Evolutionary conservation across 2,888 invertebrate genomes (phyloP).

Genomic region (Cacoxenus indagator): DNA sequence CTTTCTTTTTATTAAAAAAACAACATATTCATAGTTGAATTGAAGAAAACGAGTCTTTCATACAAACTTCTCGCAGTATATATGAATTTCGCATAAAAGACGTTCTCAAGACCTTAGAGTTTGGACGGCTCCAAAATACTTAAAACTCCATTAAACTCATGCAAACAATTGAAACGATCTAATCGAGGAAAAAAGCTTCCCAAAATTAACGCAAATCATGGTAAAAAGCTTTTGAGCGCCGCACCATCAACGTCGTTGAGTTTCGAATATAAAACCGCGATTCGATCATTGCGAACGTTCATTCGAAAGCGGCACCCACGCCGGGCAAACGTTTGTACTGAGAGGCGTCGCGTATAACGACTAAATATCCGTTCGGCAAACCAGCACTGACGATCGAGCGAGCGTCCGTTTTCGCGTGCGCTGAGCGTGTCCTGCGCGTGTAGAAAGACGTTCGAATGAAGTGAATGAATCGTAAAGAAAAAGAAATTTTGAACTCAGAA

Average conservation of each 20-base stretch:
- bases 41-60: neutral
- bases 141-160: slow-evolving; percentile 18
- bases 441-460: neutral
- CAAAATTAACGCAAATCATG: slow-evolving; percentile 8
- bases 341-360: slow-evolving; percentile 46
- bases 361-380: no score
- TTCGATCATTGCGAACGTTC: slow-evolving; percentile 55
- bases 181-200: slow-evolving; percentile 1
- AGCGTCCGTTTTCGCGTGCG: slow-evolving; percentile 26
- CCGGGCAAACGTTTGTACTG: slow-evolving; percentile 34
- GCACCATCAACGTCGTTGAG: slow-evolving; percentile 24
- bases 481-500: neutral
- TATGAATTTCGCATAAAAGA: slow-evolving; percentile 24
- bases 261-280: slow-evolving; percentile 65
- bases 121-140: slow-evolving; percentile 12
- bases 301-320: slow-evolving; percentile 34
- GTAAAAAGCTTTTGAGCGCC: slow-evolving; percentile 42
- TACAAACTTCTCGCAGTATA: neutral
- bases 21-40: no score
- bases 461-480: neutral
- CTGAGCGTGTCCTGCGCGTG: slow-evolving; percentile 28
- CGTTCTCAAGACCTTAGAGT: slow-evolving; percentile 44
- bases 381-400: neutral
- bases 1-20: no score
- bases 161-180: neutral